Evolutionary conservation across 2,113 vertebrate species (phyloP).

Genomic region (Scomber colias): DNA sequence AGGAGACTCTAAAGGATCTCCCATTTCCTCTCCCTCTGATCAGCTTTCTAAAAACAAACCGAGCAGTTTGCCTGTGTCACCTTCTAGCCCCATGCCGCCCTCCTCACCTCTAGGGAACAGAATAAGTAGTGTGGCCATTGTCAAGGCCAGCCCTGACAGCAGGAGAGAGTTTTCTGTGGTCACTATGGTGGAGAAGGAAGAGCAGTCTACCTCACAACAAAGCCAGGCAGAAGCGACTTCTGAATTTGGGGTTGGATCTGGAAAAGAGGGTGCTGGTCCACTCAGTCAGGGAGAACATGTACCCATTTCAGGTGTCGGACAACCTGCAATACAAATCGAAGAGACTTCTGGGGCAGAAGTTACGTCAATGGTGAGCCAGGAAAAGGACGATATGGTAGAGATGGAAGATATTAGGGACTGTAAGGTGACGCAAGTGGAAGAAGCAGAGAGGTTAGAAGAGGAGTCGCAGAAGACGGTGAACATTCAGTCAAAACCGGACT

Average conservation of each 20-base stretch:
- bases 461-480: neutral
- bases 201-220: neutral
- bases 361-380: conserved; percentile 15
- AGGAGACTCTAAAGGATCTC: neutral
- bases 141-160: conserved; percentile 68
- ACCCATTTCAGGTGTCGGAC: conserved; percentile 1
- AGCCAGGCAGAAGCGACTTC: conserved; percentile 13
- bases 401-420: conserved; percentile 78
- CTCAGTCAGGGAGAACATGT: neutral
- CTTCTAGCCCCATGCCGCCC: conserved; percentile 25
- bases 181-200: conserved; percentile 57
- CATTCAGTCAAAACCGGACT: conserved; percentile 6
- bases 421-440: conserved; percentile 56
- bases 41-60: conserved; percentile 37
- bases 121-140: conserved; percentile 38
- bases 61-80: conserved; percentile 20
- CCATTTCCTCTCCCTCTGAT: conserved; percentile 22
- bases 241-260: neutral
- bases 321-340: conserved; percentile 12
- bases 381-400: conserved; percentile 72
- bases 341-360: conserved; percentile 1
- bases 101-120: conserved; percentile 36
- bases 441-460: neutral
- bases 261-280: neutral
- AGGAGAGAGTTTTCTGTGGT: conserved; percentile 71